Evolutionary conservation across 2,113 vertebrate genomes (phyloP).

Genomic region (Rhizomys pruinosus): DNA sequence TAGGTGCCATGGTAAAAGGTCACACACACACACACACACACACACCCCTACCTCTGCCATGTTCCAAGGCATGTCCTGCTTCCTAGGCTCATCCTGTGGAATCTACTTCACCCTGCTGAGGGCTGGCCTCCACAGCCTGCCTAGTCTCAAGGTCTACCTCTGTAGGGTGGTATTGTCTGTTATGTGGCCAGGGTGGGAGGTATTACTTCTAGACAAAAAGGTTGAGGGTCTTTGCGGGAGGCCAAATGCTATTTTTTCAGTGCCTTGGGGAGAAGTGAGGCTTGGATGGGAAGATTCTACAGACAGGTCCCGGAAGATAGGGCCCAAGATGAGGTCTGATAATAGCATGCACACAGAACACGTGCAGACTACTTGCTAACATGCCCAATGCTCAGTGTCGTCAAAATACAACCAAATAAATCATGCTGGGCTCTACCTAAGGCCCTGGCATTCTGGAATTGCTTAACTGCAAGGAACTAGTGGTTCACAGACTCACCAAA

Average conservation of each 20-base stretch:
- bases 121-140: not conserved
- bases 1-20: not conserved
- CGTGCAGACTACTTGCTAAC: no score
- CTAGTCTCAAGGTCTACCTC: not conserved
- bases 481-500: not conserved
- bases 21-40: not conserved
- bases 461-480: not conserved
- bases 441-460: not conserved
- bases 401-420: not conserved
- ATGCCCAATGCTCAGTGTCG: not conserved
- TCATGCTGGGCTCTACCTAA: not conserved
- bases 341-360: not conserved
- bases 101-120: not conserved
- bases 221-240: not conserved
- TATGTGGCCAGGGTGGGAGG: not conserved
- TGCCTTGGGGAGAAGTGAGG: not conserved
- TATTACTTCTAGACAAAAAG: not conserved
- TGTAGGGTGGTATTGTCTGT: not conserved
- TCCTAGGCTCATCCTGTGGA: not conserved
- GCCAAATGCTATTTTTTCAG: not conserved
- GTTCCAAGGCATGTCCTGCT: not conserved
- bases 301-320: not conserved
- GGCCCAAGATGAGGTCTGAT: accelerated
- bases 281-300: not conserved
- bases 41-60: no score